Conservation (phyloP, 2,797 vertebrate species). For the Austrolebias charrua region DNA sequence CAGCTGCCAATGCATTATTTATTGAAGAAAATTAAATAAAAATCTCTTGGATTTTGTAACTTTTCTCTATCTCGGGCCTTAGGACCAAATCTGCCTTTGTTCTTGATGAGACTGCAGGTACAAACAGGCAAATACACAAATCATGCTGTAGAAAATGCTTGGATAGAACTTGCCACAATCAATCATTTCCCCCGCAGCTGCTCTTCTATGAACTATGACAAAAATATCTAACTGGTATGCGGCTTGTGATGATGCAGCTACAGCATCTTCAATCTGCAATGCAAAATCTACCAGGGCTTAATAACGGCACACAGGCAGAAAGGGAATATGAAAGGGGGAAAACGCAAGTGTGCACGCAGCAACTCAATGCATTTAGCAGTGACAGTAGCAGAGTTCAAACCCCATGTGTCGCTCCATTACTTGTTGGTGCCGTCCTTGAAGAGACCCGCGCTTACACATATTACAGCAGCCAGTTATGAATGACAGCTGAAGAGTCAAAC, state of each 20-base stretch:
- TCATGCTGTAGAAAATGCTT: slow-evolving; percentile 37
- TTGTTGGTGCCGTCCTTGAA: slow-evolving; percentile 68
- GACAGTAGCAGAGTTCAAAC: slow-evolving; percentile 72
- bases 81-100: slow-evolving; percentile 16
- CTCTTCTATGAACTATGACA: slow-evolving; percentile 46
- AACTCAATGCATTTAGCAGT: slow-evolving; percentile 49
- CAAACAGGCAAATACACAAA: slow-evolving; percentile 48
- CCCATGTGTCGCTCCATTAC: slow-evolving; percentile 71
- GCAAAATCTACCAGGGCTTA: slow-evolving; percentile 75
- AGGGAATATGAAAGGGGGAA: slow-evolving; percentile 11
- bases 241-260: slow-evolving; percentile 32
- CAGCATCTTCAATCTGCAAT: slow-evolving; percentile 65
- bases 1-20: slow-evolving; percentile 19
- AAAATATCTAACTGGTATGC: slow-evolving; percentile 50
- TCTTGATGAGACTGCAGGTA: slow-evolving; percentile 24
- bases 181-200: slow-evolving; percentile 37
- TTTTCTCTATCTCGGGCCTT: slow-evolving; percentile 10
- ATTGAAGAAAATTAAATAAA: neutral
- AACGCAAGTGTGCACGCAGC: slow-evolving; percentile 7
- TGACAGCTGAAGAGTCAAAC: slow-evolving; percentile 47
- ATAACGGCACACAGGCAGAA: slow-evolving; percentile 42
- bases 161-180: slow-evolving; percentile 42
- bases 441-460: slow-evolving; percentile 39
- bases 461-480: slow-evolving; percentile 58
- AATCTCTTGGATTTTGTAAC: neutral